A percentile compares a stretch with the other conserved stretches of the same genome.
Evolutionary conservation across 2,797 vertebrate species (phyloP).

Genomic region (Anniella stebbinsi): DNA sequence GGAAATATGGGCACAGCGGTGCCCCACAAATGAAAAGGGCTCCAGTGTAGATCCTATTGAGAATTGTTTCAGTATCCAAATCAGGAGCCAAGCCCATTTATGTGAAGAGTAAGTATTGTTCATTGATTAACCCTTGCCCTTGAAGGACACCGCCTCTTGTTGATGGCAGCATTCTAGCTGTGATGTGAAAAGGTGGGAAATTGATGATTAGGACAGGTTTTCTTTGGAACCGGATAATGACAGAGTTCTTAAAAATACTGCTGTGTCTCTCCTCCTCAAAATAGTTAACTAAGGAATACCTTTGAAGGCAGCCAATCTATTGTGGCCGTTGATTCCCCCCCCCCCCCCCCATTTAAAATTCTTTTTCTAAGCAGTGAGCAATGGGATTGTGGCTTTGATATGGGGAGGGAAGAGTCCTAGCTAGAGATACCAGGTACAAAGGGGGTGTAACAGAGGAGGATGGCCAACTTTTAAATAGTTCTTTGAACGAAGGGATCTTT

Average conservation of each 20-base stretch:
- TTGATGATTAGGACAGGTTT: not conserved
- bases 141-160: not conserved
- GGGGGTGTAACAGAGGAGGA: not conserved
- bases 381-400: not conserved
- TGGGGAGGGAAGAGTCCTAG: no score
- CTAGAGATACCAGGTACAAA: not conserved
- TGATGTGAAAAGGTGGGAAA: no score
- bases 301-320: not conserved
- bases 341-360: not conserved
- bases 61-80: not conserved
- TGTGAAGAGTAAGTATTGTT: not conserved
- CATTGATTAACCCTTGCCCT: not conserved
- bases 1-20: no score
- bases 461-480: not conserved
- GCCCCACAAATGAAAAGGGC: no score
- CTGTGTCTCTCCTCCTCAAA: not conserved
- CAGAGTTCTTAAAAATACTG: not conserved
- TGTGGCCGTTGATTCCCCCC: not conserved
- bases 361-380: not conserved
- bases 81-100: not conserved
- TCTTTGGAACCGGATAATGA: not conserved
- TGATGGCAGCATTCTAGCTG: not conserved
- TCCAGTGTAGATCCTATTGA: no score
- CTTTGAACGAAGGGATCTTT: not conserved
- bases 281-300: not conserved